Base-by-base conservation (phyloP, 1,140 invertebrate genomes). In the Helicoverpa zea region DNA sequence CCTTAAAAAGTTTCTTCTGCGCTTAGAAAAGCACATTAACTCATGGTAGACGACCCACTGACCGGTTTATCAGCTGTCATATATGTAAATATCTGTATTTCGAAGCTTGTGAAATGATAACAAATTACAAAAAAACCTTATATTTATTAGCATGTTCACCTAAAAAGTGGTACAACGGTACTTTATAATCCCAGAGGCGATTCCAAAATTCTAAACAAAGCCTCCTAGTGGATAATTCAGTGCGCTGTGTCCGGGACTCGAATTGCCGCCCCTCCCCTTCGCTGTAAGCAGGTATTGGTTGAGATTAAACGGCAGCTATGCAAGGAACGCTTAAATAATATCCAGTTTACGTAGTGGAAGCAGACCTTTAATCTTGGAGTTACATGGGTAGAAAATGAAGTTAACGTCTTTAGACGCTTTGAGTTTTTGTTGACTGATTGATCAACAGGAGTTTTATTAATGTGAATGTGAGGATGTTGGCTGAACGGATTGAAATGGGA, bases 271-370 rank as follows among this genome's bases (percentile, higher is more conserved):
- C 74, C 74, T 49, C 74, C 74, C 29, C 58, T 77, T 77, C 59
- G 18, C 49, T 77, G 74, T 77, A 77, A 77, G 58, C 74, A 77
- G 74, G 74, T 77, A 77, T 77, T 77, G 74, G 74, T 29, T 12
- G 74, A 59, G 49, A 77, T 77, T 77, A 77, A 77, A 23, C 52
- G 58, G 2, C n/a, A 43, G 43, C 47, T 23, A 70, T 70, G 66
- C 66, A 29, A 10, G 64, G 16, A 70, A 18, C 66, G 47, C 66
- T 70, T 70, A 70, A 70, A 70, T 70, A 51, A 70, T 70, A 52
- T 70, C 66, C 64, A 52, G 18, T 63, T 63, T 14, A 30, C 23
- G 3, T 47, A 49, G 35, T 63, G 11, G 29, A 29, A 66, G 35
- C 16, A 14, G 43, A n/a, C 29, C 63, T 47, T 56, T 66, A 66